Conservation (phyloP, 2,888 invertebrate species). For the Archips crataeganus region DNA sequence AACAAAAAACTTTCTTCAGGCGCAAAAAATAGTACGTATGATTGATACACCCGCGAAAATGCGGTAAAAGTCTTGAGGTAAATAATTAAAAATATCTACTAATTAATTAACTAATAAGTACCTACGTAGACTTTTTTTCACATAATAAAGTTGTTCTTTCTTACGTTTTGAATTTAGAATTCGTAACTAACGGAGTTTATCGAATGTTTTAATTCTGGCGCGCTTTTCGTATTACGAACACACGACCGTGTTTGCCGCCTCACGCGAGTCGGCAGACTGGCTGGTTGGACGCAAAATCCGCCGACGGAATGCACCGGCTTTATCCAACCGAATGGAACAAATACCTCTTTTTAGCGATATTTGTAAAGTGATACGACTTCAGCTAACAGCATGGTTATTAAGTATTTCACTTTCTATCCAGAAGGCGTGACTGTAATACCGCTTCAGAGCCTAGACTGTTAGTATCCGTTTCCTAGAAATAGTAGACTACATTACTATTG, state of each 20-base stretch:
- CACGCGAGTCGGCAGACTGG: constrained; percentile 62
- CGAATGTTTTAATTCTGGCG: constrained; percentile 37
- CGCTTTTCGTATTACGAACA: constrained; percentile 48
- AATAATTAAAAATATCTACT: constrained; percentile 9
- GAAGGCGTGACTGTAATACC: constrained; percentile 50
- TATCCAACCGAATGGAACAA: constrained; percentile 73
- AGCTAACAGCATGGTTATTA: constrained; percentile 57
- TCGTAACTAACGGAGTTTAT: constrained; percentile 11
- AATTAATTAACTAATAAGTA: constrained; percentile 10
- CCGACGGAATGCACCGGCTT: constrained; percentile 73
- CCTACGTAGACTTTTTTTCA: neutral
- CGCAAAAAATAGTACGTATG: constrained; percentile 41
- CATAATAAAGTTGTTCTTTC: neutral
- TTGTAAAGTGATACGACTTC: constrained; percentile 53
- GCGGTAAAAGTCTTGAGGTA: constrained; percentile 10
- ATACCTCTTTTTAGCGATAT: constrained; percentile 59
- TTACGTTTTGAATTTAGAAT: constrained; percentile 3
- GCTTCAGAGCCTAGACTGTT: constrained; percentile 41
- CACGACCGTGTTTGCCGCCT: constrained; percentile 48
- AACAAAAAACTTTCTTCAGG: constrained; percentile 53
- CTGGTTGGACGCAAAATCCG: constrained; percentile 60
- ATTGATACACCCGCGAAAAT: constrained; percentile 43
- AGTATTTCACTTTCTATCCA: constrained; percentile 70
- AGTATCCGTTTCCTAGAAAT: neutral
- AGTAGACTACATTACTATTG: no score